Evolutionary conservation across 2,113 vertebrate species (phyloP).

Genomic region (Prunella himalayana): DNA sequence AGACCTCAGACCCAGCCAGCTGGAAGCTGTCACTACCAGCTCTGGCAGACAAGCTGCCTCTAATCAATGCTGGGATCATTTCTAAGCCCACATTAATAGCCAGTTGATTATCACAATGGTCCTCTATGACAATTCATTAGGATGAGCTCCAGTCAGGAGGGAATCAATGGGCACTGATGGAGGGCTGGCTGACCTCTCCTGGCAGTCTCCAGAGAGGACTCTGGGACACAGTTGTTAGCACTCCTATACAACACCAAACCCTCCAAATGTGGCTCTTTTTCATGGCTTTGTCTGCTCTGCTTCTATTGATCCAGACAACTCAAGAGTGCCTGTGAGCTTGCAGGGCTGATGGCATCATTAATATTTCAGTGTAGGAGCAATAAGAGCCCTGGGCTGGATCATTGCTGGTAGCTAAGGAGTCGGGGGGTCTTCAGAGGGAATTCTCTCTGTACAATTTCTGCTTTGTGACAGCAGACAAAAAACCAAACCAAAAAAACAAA

Average conservation of each 20-base stretch:
- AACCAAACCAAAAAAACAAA: not conserved
- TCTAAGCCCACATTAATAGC: not conserved
- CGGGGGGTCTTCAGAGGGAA: not conserved
- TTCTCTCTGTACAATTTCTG: not conserved
- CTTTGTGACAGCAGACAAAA: not conserved
- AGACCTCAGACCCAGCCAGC: not conserved
- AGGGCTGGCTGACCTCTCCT: not conserved
- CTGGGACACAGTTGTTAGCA: not conserved
- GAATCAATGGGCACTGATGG: not conserved
- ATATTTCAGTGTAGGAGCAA: not conserved
- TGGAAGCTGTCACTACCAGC: not conserved
- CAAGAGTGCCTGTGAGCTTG: not conserved
- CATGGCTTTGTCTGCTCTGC: not conserved
- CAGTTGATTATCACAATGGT: not conserved
- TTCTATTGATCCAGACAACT: not conserved
- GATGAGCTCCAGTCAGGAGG: not conserved
- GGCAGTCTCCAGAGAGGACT: not conserved
- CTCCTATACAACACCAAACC: not conserved
- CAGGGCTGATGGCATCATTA: not conserved
- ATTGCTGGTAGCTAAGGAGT: not conserved
- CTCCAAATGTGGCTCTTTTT: not conserved
- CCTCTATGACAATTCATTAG: constrained; percentile 26
- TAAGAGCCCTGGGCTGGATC: not conserved
- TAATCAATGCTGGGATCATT: not conserved
- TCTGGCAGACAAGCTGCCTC: not conserved